Conservation (phyloP, 2,888 invertebrate genomes). For the Lymantria dispar region DNA sequence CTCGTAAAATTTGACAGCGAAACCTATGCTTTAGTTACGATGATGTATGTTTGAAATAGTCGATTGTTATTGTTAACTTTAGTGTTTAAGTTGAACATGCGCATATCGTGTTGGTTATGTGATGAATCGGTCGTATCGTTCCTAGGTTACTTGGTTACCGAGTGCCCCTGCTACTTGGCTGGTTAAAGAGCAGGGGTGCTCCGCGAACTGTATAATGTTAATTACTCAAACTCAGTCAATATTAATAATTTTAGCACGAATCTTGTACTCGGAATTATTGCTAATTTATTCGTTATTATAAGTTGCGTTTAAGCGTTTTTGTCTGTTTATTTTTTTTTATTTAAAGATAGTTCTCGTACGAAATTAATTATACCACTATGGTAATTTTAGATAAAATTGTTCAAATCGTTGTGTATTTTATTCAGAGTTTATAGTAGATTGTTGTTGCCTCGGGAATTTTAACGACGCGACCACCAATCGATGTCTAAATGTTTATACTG, state of each 20-base stretch:
- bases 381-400: constrained; percentile 35
- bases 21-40: constrained; percentile 40
- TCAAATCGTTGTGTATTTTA: constrained; percentile 41
- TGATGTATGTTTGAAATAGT: constrained; percentile 52
- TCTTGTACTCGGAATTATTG: constrained; percentile 50
- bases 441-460: constrained; percentile 40
- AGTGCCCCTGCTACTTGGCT: constrained; percentile 16
- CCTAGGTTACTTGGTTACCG: constrained; percentile 66
- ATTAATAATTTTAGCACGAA: constrained; percentile 45
- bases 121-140: constrained; percentile 59
- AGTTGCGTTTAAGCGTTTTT: constrained; percentile 48
- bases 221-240: constrained; percentile 57
- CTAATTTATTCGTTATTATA: constrained; percentile 67
- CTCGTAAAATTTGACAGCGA: constrained; percentile 36
- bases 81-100: constrained; percentile 69
- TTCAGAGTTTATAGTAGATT: constrained; percentile 45
- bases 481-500: constrained; percentile 59
- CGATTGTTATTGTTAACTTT: constrained; percentile 52
- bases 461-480: constrained; percentile 27
- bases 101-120: constrained; percentile 76
- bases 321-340: constrained; percentile 50
- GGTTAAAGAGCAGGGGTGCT: constrained; percentile 23
- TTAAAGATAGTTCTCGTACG: constrained; percentile 31
- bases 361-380: constrained; percentile 27
- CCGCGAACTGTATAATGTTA: constrained; percentile 72